phyloP scores from a whole-genome alignment of 2,888 invertebrate genomes.

The Leptura quadrifasciata region DNA sequence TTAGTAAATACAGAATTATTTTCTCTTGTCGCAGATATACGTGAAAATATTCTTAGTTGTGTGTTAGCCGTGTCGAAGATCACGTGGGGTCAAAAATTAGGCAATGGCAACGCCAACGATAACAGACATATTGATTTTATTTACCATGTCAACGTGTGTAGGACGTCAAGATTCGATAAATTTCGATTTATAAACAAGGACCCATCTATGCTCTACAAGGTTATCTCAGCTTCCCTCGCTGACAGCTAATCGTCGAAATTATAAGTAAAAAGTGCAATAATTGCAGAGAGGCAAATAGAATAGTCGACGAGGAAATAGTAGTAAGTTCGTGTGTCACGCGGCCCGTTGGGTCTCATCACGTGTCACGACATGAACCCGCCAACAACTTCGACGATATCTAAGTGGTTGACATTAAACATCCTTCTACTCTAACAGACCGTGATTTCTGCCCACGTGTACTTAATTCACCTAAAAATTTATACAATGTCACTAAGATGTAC shows the following conservation, averaged over 20 bases:
- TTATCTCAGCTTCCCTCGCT: not conserved
- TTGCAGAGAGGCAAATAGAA: constrained; percentile 54
- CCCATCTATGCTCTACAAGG: too few relatives aligned
- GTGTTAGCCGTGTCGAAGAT: too few relatives aligned
- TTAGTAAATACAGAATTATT: too few relatives aligned
- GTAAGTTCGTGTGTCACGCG: constrained; percentile 69
- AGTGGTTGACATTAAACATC: constrained; percentile 71
- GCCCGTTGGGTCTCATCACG: constrained; percentile 69
- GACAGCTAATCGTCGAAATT: constrained; percentile 11
- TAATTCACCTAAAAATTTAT: constrained; percentile 52
- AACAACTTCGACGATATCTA: constrained; percentile 65
- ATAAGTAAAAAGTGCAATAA: constrained; percentile 54
- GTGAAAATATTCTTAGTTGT: too few relatives aligned
- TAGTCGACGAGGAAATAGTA: constrained; percentile 60
- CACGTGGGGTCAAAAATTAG: too few relatives aligned
- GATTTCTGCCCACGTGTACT: constrained; percentile 68
- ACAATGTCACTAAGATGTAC: constrained; percentile 50
- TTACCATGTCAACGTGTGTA: too few relatives aligned
- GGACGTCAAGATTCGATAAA: too few relatives aligned
- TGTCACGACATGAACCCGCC: constrained; percentile 71
- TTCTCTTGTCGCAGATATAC: too few relatives aligned
- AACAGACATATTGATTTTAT: too few relatives aligned
- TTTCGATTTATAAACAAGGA: too few relatives aligned
- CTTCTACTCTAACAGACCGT: constrained; percentile 63
- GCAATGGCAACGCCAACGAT: too few relatives aligned